Evolutionary conservation across 2,888 invertebrate species (phyloP), one percentile per base, ranked within the genome.

Genomic region (Acholoe squamosa): DNA sequence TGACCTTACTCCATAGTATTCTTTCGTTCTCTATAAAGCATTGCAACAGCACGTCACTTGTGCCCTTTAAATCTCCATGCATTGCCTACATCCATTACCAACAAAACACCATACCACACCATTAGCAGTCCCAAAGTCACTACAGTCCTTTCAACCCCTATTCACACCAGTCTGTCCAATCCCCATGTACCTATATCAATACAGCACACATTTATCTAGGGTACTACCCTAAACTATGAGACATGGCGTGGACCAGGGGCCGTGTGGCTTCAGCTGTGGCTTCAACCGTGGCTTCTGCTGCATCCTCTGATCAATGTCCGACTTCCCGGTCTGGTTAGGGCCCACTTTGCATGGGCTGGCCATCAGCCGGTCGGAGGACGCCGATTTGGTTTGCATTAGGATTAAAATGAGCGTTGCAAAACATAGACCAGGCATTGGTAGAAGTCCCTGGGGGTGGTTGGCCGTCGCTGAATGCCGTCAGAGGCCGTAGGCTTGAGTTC

Each of bases 371-470:
- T 3, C 61, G 22, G 61, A 7, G 22, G 61, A n/a, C 61, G n/a
- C 61, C 31, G 71, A 71, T 71, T 71, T 71, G 71, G 14, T 71
- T 71, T 71, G 71, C 71, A 71, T 71, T 71, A 71, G 71, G 31
- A 71, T 71, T 71, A 71, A 71, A 71, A 71, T 71, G 71, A 71
- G 71, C 14, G 71, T 71, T 71, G 31, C 71, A 71, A 71, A 71
- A 71, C 71, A 22, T 25, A 71, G 71, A 28, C 28, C 71, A 25
- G 71, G 71, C 71, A 22, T 71, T 22, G 71, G 28, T 25, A 14
- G n/a, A 25, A 28, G 71, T 61, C n/a, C 28, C 71, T n/a, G 28
- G 28, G 16, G 71, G 71, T 28, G 25, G 71, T 28, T 7, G 71
- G 28, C 25, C 31, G 71, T 25, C 31, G 71, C 14, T 25, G 25